Conservation (phyloP, 2,888 invertebrate genomes). For the Ectobius pallidus region DNA sequence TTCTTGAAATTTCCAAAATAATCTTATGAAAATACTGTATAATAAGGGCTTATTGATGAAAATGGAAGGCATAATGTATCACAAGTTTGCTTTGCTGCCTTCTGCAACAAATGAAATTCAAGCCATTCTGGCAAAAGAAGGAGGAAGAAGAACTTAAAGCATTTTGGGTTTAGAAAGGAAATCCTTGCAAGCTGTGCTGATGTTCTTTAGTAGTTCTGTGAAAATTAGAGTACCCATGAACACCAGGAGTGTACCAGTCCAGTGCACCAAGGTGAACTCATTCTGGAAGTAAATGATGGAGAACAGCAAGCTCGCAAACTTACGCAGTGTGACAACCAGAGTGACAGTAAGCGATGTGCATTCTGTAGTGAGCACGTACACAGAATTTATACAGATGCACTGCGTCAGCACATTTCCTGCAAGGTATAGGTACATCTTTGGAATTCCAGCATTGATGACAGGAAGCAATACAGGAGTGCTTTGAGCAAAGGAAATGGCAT, state of each 20-base stretch:
- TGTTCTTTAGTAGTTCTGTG: conserved; percentile 80
- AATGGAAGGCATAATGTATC: no score
- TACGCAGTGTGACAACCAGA: conserved; percentile 91
- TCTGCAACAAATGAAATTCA: no score
- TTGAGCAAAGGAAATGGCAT: conserved; percentile 72
- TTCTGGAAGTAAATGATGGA: conserved; percentile 95
- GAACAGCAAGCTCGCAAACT: conserved; percentile 93
- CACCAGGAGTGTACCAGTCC: conserved; percentile 88
- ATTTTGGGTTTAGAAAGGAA: no score
- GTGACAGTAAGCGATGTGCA: conserved; percentile 94
- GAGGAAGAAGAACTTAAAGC: no score
- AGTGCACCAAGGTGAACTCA: conserved; percentile 89
- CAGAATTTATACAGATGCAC: conserved; percentile 91
- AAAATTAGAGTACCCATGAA: conserved; percentile 94
- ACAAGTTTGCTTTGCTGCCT: no score
- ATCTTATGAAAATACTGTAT: no score
- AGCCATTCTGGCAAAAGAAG: no score
- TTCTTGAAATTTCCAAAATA: no score
- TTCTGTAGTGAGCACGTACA: conserved; percentile 92
- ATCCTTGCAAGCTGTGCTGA: no score
- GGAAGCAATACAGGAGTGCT: conserved; percentile 66
- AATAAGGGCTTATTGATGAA: no score
- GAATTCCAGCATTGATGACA: conserved; percentile 66
- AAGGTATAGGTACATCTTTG: conserved; percentile 78
- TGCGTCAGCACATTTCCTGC: conserved; percentile 86